phyloP scores from a whole-genome alignment of 1,140 invertebrate species.

The Lineus longissimus region DNA sequence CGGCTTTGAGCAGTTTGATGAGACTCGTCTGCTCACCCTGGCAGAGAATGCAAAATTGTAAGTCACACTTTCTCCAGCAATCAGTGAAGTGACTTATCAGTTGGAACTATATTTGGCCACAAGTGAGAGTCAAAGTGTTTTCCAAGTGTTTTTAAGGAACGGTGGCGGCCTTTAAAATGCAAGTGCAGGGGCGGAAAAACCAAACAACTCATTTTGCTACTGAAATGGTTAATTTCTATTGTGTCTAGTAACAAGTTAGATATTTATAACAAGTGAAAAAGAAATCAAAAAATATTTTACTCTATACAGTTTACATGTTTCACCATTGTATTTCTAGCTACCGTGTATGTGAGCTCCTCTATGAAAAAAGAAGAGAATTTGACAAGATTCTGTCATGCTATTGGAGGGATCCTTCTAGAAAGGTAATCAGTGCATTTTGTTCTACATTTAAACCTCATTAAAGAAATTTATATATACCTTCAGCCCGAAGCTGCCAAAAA shows the following conservation, averaged over 20 bases:
- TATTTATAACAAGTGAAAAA: no score
- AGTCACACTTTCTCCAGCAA: constrained; percentile 36
- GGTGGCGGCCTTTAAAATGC: no score
- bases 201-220: no score
- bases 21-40: constrained; percentile 59
- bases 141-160: no score
- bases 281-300: no score
- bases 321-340: constrained; percentile 58
- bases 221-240: no score
- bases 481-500: no score
- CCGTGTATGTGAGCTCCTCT: constrained; percentile 63
- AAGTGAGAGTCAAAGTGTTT: no score
- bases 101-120: background rate
- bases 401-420: constrained; percentile 58
- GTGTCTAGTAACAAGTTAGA: no score
- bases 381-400: constrained; percentile 62
- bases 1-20: constrained; percentile 63
- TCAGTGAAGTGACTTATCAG: background rate
- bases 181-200: no score
- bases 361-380: constrained; percentile 59
- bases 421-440: constrained; percentile 40
- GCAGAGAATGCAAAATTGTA: constrained; percentile 67
- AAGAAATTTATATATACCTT: no score
- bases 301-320: no score
- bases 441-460: constrained; percentile 18